These are phyloP conservation scores for Terebella lapidaria DNA, from an alignment of 2,888 invertebrate genomes.

Conservation along the genomic window DNA sequence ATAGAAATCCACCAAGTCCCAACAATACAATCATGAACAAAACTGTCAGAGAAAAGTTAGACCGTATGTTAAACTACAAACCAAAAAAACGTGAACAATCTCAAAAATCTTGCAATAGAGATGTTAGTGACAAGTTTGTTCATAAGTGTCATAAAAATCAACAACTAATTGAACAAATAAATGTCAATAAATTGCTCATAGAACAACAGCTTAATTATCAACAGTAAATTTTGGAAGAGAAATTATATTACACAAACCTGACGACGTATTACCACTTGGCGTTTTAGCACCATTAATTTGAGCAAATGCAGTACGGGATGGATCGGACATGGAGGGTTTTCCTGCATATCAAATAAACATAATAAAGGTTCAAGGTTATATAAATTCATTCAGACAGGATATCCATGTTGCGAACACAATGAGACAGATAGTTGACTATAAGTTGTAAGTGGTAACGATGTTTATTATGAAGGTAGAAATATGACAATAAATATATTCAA, in stretches of 20 bases:
- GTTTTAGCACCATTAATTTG: neutral
- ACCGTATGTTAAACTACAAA: no score
- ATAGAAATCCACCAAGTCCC: constrained; percentile 18
- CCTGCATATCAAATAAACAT: no score
- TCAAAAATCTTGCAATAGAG: no score
- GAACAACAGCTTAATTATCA: neutral
- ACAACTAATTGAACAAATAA: neutral
- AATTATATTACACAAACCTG: neutral
- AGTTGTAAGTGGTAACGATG: no score
- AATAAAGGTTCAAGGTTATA: no score
- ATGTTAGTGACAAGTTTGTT: no score
- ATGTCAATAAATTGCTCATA: neutral
- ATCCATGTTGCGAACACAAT: no score
- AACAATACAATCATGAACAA: constrained; percentile 8
- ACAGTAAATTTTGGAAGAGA: neutral
- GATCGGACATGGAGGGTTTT: no score
- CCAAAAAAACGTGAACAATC: no score
- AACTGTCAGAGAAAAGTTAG: constrained; percentile 10
- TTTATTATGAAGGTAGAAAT: neutral
- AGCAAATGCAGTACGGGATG: neutral
- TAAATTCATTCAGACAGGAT: no score
- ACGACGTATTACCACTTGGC: neutral
- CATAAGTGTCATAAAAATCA: no score
- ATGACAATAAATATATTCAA: neutral
- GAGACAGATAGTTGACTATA: no score